Evolutionary conservation across 2,888 invertebrate species (phyloP), one percentile per base, ranked within the genome.

Genomic region (Melitaea athalia): DNA sequence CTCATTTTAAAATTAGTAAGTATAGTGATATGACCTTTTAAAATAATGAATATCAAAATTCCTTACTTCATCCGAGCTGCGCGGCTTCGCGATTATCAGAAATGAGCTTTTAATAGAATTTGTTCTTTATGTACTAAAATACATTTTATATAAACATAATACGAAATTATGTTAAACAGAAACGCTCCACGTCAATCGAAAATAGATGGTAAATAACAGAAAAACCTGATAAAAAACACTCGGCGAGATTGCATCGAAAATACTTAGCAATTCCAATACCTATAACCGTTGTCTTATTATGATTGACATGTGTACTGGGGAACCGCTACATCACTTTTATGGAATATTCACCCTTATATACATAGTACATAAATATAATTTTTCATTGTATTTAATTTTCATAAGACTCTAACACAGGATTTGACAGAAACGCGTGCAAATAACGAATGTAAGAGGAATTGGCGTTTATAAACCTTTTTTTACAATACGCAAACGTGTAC

Each of bases 391-490:
- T 0, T 0, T 5, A 55, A 14, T 14, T 8, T 53, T 53, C 53
- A 24, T 6, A 55, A 55, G 53, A 31, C 53, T 33, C 52, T n/a
- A 33, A 33, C 31, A 53, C 33, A 24, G 53, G 53, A 55, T 55
- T 55, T 14, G 14, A 55, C 33, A 33, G 33, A n/a, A 33, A 31
- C 33, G 33, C 53, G 53, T 33, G 53, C 66, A 69, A 74, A 71
- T 72, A 71, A 69, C 72, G 70, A 63, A 69, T 62, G 67, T 72
- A 71, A 74, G 67, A 64, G 72, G 62, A 72, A 60, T 64, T 72
- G 72, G 68, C 72, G n/a, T 38, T 31, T 55, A 64, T 62, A 43
- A 53, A 57, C 61, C 61, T 62, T 24, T 24, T n/a, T 24, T 64
- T 61, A 68, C 61, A 38, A 15, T 61, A 61, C 49, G 33, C 38